Conservation (phyloP, 2,888 invertebrate species). For the Ischnura elegans region DNA sequence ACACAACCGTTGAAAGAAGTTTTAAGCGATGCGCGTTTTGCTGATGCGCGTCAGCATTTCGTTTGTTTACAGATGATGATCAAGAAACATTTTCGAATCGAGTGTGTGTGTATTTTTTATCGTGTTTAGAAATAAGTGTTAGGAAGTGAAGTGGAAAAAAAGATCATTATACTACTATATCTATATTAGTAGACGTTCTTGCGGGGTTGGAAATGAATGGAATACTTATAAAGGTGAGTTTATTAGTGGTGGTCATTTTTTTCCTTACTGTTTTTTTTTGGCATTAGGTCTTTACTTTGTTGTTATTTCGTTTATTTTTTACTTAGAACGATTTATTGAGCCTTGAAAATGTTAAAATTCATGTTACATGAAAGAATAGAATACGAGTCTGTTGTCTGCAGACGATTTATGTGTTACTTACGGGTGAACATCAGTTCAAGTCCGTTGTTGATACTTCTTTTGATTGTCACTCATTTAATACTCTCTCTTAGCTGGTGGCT, state of each 20-base stretch:
- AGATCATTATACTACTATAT: neutral
- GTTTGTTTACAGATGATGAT: constrained; percentile 56
- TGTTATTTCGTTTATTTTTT: neutral
- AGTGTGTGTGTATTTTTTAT: constrained; percentile 55
- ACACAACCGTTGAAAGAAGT: neutral
- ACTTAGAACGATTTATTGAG: neutral
- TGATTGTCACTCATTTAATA: too few relatives aligned
- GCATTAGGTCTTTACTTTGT: neutral
- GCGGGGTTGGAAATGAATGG: neutral
- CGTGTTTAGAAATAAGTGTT: constrained; percentile 41
- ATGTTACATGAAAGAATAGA: neutral
- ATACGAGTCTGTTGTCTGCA: neutral
- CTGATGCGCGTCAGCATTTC: neutral
- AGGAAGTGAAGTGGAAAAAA: constrained; percentile 19
- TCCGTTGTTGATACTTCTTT: too few relatives aligned
- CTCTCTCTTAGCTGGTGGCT: too few relatives aligned
- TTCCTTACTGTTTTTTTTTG: neutral
- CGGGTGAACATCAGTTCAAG: neutral
- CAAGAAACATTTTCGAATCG: constrained; percentile 62
- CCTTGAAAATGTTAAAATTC: neutral
- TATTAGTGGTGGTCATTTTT: neutral
- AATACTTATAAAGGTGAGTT: neutral
- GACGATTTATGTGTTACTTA: neutral
- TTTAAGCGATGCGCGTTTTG: neutral
- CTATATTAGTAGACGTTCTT: neutral